Base-by-base conservation (phyloP, 2,113 vertebrate genomes). In the Mola mola region DNA sequence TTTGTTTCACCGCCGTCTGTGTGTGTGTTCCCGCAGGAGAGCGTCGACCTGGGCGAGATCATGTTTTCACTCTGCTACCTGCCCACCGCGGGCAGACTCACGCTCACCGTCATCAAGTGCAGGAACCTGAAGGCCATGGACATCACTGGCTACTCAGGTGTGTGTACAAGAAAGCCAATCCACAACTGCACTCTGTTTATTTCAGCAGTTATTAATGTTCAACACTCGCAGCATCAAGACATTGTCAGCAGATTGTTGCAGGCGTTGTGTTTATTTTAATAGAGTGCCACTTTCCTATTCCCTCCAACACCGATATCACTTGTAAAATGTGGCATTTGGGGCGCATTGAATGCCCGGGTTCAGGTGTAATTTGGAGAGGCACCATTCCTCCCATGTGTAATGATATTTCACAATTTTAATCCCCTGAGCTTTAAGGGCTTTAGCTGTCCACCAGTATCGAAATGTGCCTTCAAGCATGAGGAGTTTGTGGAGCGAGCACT, bases 61-160 rank as follows among this genome's bases (percentile, higher is more conserved):
- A 99, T 99, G 97, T 99, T 99, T 87, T 99, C 97, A 28, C 93
- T 99, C 31, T 99, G 97, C 89, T 99, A 99, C 88, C 92, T 99
- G 87, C 97, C 97, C 70, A 98, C 97, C 0, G 97, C 97, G 9
- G 97, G 97, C 52, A 92, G 96, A 82, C 95, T 99, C 85, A 99
- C 97, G 26, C 87, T 99, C 64, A 99, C 97, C 0, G 97, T 99
- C 85, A 98, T 99, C 90, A 99, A 98, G 72, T 98, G 96, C 85
- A 94, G 97, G 84, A 99, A 99, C 88, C 96, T 99, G 70, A 99
- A 99, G 92, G 97, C 97, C 33, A 99, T 99, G 97, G 97, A 98
- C 88, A 99, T 99, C 90, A 99, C 96, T 4, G 97, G 97, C 44
- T 98, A 96, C 86, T 99, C 97, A 93, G 97, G 97, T 82, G 15